Conservation (phyloP, 2,888 invertebrate species). For the Callyntrura sp. region DNA sequence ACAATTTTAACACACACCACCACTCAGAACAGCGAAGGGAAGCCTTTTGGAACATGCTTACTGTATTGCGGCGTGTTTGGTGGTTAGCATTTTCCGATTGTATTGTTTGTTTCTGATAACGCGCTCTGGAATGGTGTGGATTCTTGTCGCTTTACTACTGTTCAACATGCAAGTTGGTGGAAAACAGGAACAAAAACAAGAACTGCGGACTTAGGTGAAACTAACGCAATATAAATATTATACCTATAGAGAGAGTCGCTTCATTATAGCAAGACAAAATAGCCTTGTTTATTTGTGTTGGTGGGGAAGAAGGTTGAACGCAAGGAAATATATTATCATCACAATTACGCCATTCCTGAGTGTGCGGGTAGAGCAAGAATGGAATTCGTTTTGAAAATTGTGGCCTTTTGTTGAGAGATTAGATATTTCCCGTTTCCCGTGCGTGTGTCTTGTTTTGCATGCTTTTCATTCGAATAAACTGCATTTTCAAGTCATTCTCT, state of each 20-base stretch:
- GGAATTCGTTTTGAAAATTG: slow-evolving; percentile 22
- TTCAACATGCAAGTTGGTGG: not conserved
- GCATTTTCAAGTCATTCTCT: not conserved
- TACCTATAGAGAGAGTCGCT: not conserved
- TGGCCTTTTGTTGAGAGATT: slow-evolving; percentile 40
- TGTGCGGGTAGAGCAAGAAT: not conserved
- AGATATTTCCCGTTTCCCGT: slow-evolving; percentile 51
- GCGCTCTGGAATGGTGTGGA: too few species aligned
- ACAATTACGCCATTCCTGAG: not conserved
- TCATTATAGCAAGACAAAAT: not conserved
- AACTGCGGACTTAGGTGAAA: not conserved
- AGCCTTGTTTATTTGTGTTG: not conserved
- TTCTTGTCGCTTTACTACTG: not conserved
- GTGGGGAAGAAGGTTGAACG: not conserved
- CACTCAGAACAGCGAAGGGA: too few species aligned
- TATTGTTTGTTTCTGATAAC: too few species aligned
- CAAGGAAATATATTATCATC: slow-evolving; percentile 29
- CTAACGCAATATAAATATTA: not conserved
- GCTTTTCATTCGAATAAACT: slow-evolving; percentile 32
- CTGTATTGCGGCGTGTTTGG: too few species aligned
- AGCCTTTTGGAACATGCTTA: too few species aligned
- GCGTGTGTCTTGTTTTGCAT: slow-evolving; percentile 39
- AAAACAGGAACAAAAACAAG: not conserved
- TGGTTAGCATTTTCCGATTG: too few species aligned
- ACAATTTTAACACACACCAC: too few species aligned